phyloP scores from a whole-genome alignment of 2,113 vertebrate genomes.

The Megaptera novaeangliae region DNA sequence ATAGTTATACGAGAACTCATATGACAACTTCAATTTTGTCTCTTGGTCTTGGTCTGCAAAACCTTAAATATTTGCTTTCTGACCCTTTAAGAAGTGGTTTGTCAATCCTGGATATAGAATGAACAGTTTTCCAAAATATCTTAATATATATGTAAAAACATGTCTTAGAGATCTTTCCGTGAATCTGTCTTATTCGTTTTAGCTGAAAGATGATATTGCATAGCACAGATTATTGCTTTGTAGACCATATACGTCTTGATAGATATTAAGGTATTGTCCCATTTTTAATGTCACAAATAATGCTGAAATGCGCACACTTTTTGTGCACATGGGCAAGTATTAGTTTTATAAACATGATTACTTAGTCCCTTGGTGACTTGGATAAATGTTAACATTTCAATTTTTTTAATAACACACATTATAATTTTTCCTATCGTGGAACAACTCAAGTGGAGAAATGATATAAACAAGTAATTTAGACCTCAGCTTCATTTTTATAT shows the following conservation, averaged over 20 bases:
- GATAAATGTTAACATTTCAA: slow-evolving; percentile 18
- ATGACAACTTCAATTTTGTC: neutral
- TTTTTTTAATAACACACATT: neutral
- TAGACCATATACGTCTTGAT: neutral
- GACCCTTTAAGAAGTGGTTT: neutral
- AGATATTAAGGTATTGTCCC: neutral
- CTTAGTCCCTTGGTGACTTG: neutral
- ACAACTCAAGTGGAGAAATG: neutral
- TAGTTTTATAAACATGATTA: slow-evolving; percentile 9
- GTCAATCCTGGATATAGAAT: neutral
- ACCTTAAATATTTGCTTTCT: neutral
- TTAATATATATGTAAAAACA: neutral
- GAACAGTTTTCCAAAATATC: neutral
- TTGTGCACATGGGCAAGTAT: neutral
- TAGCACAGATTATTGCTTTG: neutral
- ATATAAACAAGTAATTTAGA: neutral
- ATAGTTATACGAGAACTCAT: neutral
- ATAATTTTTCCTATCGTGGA: neutral
- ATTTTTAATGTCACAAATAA: neutral
- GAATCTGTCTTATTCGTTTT: neutral
- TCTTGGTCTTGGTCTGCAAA: neutral
- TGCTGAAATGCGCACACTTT: neutral
- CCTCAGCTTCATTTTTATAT: neutral
- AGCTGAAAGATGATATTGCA: neutral
- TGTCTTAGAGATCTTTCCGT: neutral